Evolutionary conservation across 2,888 invertebrate species (phyloP), one percentile per base, ranked within the genome.

Genomic region (Gandaritis pyraliata): DNA sequence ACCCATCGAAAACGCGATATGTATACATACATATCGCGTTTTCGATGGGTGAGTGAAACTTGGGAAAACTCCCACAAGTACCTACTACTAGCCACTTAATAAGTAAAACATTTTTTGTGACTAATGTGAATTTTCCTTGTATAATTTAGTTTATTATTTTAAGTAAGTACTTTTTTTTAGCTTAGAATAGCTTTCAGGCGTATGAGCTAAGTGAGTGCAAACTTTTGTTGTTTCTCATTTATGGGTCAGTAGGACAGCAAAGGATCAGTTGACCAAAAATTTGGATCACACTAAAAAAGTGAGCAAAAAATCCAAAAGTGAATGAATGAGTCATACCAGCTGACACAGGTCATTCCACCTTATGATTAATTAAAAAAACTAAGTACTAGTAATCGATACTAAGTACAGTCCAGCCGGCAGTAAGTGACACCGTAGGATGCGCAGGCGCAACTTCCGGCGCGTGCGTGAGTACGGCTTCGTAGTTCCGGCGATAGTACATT

Each of bases 391-490:
- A 81, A 80, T 83, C 79, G 79, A 85, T 83, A 79, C 77, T 75
- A 75, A 83, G 83, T 80, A 82, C 80, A 77, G 79, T 83, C 81
- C 82, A 73, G 78, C 74, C 72, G 75, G 72, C 66, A 71, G 85
- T 83, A 85, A 86, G 80, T 73, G 86, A 85, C 82, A 88, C 88
- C 85, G 81, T 75, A 76, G 85, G 83, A 81, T 86, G 91, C 90
- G 90, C 88, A 69, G 73, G 86, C 90, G 90, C 89, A 86, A 73
- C 78, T 81, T 87, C 88, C 90, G 88, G 88, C 87, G 85, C 88
- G 89, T 88, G 89, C 85, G 81, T 79, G 85, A 88, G 87, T 88
- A 85, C 80, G 91, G 91, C 90, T 91, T 91, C 91, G 57, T 73
- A 77, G 88, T 90, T 91, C 90, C 90, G 90, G 72, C 69, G 29